phyloP scores from a whole-genome alignment of 1,140 invertebrate genomes.

The Trichonephila inaurata region DNA sequence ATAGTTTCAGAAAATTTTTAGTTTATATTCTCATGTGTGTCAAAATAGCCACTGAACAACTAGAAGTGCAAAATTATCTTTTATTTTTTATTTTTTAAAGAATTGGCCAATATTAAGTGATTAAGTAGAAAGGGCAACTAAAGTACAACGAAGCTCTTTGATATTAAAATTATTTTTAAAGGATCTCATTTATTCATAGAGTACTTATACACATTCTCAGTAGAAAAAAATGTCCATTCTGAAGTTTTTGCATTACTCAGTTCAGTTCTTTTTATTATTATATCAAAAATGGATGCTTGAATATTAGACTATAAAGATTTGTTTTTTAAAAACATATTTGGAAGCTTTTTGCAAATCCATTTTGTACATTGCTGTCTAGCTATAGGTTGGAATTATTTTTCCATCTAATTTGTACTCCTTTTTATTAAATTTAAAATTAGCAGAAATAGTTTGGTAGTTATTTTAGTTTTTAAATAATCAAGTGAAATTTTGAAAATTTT shows the following conservation, averaged over 20 bases:
- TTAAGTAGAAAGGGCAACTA: neutral
- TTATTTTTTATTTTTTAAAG: neutral
- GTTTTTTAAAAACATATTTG: no score
- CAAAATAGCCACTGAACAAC: conserved; percentile 51
- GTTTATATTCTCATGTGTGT: conserved; percentile 8
- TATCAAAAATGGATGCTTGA: no score
- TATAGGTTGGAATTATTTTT: no score
- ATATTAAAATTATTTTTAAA: neutral
- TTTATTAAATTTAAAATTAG: no score
- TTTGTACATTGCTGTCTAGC: no score
- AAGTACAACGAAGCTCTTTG: neutral
- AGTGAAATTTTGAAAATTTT: no score
- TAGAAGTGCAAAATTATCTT: neutral
- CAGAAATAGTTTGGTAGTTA: no score
- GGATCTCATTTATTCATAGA: neutral
- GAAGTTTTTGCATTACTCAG: neutral
- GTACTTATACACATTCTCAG: neutral
- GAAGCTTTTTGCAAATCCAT: no score
- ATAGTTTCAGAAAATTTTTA: neutral
- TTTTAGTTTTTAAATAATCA: no score
- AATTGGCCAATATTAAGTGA: neutral
- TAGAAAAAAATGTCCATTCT: neutral
- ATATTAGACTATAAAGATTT: no score
- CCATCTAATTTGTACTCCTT: no score
- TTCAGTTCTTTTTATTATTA: neutral